Base-by-base conservation (phyloP, 2,797 vertebrate species). In the Craterocephalus amniculus region DNA sequence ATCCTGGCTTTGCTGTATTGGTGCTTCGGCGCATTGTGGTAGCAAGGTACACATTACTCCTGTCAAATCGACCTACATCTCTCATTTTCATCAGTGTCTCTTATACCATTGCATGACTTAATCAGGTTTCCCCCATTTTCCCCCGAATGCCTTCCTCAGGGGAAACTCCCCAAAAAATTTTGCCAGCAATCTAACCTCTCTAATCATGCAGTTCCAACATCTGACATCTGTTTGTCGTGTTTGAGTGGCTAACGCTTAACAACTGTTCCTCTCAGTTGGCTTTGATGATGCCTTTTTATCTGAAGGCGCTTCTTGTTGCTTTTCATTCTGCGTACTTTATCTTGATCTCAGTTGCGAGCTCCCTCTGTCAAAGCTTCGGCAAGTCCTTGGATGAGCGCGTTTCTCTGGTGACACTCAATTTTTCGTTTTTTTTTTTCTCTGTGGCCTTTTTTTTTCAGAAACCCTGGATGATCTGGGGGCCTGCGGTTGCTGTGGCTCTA, bases 1-100 rank as follows among this genome's bases (percentile, higher is more conserved):
- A 94, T 97, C 96, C 97, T 99, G 97, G 98, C 96, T 97, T 97
- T 97, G 97, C 97, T 99, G 97, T 97, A 94, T 96, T 99, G 98
- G 97, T 99, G 96, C 96, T 97, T 97, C 96, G 95, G 96, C 94
- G 96, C 96, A 95, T 96, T 99, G 96, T 98, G 97, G 97, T 99
- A 99, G 97, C 95, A 97, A 99, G 98, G 97, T 99, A 99, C 96
- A 97, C 88, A 94, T 95, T 94, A 95, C 93, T 95, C 94, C 93
- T 95, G 94, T 96, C 83, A 77, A 87, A 78, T 80, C 48, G 52
- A 76, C 81, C 79, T 86, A 80, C 83, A 83, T 85, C 79, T 81
- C 27, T 85, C 90, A 89, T 88, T 59, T 74, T 85, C 90, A 89
- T 90, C 63, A 58, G 34, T 88, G 73, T 84, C 61, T 80, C 82